These are phyloP conservation scores for Bombus waltoni DNA, from an alignment of 1,140 invertebrate species.

Conservation along the genomic window DNA sequence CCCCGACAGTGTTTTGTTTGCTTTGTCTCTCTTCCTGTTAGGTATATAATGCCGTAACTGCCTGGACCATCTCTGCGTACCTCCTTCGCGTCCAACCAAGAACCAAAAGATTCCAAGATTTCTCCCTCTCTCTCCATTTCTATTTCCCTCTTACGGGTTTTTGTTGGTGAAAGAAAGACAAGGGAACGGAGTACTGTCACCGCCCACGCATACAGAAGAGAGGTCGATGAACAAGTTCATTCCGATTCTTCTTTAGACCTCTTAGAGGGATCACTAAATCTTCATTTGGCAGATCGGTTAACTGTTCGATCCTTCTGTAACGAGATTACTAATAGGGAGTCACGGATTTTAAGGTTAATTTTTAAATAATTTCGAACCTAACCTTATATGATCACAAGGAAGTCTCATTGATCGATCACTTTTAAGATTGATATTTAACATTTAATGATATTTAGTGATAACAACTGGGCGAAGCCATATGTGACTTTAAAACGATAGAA, in stretches of 20 bases:
- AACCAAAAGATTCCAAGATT: constrained; percentile 54
- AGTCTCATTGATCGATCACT: background rate
- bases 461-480: too few relatives aligned
- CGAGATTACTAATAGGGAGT: background rate
- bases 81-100: constrained; percentile 52
- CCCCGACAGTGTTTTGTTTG: constrained; percentile 80
- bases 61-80: constrained; percentile 58
- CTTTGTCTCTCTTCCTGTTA: constrained; percentile 80
- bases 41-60: constrained; percentile 73
- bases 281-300: background rate
- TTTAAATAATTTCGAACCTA: background rate
- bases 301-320: background rate
- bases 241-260: constrained; percentile 1
- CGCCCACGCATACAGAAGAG: constrained; percentile 30
- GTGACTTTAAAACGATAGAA: too few relatives aligned
- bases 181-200: background rate
- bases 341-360: background rate
- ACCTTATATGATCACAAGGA: background rate
- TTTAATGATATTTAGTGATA: too few relatives aligned
- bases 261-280: background rate
- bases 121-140: background rate
- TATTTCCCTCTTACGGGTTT: constrained; percentile 14
- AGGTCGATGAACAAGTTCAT: constrained; percentile 23
- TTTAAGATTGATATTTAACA: background rate
- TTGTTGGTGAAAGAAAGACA: constrained; percentile 35